These are phyloP conservation scores for Myotis yumanensis DNA, from an alignment of 2,113 vertebrate species.

Conservation along the genomic window DNA sequence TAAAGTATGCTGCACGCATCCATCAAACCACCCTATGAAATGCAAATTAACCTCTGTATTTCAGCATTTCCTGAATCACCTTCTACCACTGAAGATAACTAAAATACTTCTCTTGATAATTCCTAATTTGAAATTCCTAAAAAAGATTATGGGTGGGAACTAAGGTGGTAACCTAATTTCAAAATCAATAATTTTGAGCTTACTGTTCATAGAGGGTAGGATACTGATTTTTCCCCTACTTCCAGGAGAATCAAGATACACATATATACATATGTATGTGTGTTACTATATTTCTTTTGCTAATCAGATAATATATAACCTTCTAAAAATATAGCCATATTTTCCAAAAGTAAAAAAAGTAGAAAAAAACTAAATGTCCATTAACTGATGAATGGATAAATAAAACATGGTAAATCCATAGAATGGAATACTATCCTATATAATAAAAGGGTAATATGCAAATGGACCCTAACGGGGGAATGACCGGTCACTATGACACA, in stretches of 20 bases:
- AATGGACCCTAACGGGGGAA: no score
- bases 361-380: neutral
- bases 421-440: neutral
- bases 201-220: neutral
- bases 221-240: neutral
- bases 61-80: neutral
- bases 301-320: neutral
- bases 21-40: conserved; percentile 45
- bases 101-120: conserved; percentile 35
- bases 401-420: neutral
- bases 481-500: no score
- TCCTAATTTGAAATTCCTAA: conserved; percentile 51
- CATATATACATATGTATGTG: neutral
- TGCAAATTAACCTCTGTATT: conserved; percentile 46
- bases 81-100: neutral
- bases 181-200: conserved; percentile 36
- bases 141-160: conserved; percentile 20
- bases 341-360: conserved; percentile 8
- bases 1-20: neutral
- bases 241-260: neutral
- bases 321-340: conserved; percentile 3
- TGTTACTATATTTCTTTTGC: conserved; percentile 7
- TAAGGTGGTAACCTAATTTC: neutral
- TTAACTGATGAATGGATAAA: neutral
- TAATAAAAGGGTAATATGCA: no score